Conservation (phyloP, 1,140 invertebrate species). For the Odontomachus brunneus region DNA sequence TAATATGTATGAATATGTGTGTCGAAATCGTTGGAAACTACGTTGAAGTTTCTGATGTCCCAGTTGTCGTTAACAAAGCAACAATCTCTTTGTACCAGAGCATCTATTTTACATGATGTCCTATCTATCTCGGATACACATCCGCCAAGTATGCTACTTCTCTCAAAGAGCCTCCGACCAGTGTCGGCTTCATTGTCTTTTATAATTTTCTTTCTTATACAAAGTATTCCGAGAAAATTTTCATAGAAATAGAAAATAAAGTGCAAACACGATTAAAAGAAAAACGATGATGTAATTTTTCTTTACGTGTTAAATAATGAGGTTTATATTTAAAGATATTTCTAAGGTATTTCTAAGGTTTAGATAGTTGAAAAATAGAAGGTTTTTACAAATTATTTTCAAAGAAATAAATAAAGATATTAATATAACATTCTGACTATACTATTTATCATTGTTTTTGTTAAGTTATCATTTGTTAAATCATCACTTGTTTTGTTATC, state of each 20-base stretch:
- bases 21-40: background rate
- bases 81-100: background rate
- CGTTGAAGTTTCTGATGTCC: background rate
- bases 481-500: too few species aligned
- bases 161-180: background rate
- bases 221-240: background rate
- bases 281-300: background rate
- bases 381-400: too few species aligned
- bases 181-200: background rate
- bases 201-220: background rate
- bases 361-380: too few species aligned
- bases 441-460: too few species aligned
- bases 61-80: constrained; percentile 1
- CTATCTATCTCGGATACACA: background rate
- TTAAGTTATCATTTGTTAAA: too few species aligned
- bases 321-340: too few species aligned
- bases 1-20: background rate
- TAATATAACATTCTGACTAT: too few species aligned
- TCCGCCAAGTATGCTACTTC: constrained; percentile 10
- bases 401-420: too few species aligned
- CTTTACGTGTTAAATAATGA: background rate
- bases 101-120: constrained; percentile 26
- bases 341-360: too few species aligned
- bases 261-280: background rate
- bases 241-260: background rate